Base-by-base conservation (phyloP, 1,140 invertebrate species). In the Camponotus vicinus region DNA sequence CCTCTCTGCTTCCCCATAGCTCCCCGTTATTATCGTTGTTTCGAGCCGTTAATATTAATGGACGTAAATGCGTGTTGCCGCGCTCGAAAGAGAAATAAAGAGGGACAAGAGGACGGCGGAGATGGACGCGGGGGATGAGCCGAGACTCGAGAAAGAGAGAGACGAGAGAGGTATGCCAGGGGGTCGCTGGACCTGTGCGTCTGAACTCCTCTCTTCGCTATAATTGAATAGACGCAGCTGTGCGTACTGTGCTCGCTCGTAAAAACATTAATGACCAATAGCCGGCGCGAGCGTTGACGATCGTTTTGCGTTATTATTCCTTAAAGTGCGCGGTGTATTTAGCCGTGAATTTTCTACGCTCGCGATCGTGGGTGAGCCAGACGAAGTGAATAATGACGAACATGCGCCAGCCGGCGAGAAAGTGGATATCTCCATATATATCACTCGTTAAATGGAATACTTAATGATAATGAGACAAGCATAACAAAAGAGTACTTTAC, bases 31-130 rank as follows among this genome's bases (percentile, higher is more conserved):
- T 94, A 94, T 92, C 89, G 87, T 92, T 89, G 90, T 92, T 91
- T 89, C 80, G 66, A 89, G 92, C 92, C 90, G 91, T 93, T 94
- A 93, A 93, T 93, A 93, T 94, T 94, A 93, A 94, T 93, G 87
- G 92, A 93, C 86, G 88, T 89, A 91, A 89, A 83, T 88, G 87
- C 66, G 79, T 71, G 87, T 84, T 88, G 88, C 79, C 86, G 86
- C 21, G 75, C 61, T 82, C 21, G 84, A 69, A 34, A 67, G 64
- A 86, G 75, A 66, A 71, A 86, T 85, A 86, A 80, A 86, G 64
- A 61, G 40, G 52, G 27, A 85, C 42, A 55, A 64, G 45, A 21
- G 21, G 52, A 42, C 61, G 64, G 40, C 21, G 64, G 49, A 79
- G 64, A 64, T 61, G 84, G 40, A 86, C 40, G 70, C 40, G 73